A percentile compares a stretch with the other conserved stretches of the same genome.
These are phyloP conservation scores for Chaetops frenatus DNA, from an alignment of 2,113 vertebrate species.

Conservation along the genomic window DNA sequence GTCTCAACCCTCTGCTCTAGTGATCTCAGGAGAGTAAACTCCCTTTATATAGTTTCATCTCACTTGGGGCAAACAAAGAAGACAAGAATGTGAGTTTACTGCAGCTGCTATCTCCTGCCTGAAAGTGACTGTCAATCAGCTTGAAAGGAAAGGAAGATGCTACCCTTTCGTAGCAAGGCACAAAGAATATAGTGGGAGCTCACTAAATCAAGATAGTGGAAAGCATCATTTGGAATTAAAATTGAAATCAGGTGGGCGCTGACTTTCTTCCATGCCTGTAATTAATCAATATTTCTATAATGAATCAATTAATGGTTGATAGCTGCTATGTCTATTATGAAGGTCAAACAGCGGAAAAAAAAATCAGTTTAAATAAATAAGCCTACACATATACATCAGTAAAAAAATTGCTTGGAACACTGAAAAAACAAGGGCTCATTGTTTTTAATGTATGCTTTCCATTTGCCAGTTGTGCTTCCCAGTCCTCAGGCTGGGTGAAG, in stretches of 20 bases:
- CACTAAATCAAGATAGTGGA: neutral
- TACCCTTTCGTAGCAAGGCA: neutral
- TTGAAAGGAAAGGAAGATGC: neutral
- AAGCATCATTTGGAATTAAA: neutral
- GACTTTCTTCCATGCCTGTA: neutral
- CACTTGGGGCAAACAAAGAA: conserved; percentile 8
- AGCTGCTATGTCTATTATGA: neutral
- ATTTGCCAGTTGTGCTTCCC: neutral
- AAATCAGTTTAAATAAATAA: neutral
- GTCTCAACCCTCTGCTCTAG: neutral
- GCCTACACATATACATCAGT: neutral
- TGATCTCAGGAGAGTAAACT: neutral
- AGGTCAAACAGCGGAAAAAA: neutral
- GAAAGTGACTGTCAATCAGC: conserved; percentile 17
- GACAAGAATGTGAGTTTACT: neutral
- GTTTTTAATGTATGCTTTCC: conserved; percentile 35
- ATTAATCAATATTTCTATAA: neutral
- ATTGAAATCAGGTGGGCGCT: neutral
- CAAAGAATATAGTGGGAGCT: neutral
- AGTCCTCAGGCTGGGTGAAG: neutral
- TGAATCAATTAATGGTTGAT: neutral
- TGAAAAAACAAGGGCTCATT: neutral
- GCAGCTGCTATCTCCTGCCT: neutral
- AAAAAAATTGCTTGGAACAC: neutral
- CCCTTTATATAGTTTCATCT: neutral